phyloP scores from a whole-genome alignment of 1,140 invertebrate species.

The Magallana angulata region DNA sequence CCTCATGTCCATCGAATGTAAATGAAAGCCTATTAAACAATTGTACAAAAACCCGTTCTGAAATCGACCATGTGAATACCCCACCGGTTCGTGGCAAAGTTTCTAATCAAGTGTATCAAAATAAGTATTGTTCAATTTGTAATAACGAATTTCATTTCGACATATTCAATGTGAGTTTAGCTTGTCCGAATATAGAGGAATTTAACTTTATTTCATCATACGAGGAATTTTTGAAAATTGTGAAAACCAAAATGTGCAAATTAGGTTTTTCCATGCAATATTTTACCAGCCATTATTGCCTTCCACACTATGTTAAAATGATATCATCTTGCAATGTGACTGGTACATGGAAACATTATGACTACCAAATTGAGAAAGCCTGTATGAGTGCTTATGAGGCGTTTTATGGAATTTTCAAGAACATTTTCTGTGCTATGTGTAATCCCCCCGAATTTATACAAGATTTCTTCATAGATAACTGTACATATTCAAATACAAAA shows the following conservation, averaged over 20 bases:
- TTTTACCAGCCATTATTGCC: not conserved
- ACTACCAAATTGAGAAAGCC: not conserved
- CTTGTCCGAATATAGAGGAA: not conserved
- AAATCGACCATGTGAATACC: not conserved
- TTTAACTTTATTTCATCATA: constrained; percentile 19
- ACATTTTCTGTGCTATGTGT: not conserved
- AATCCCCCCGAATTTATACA: not conserved
- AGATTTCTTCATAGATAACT: not conserved
- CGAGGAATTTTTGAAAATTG: not conserved
- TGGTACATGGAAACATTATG: not conserved
- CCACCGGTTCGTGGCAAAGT: not conserved
- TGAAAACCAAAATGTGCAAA: not conserved
- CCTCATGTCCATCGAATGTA: not conserved
- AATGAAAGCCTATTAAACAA: not conserved
- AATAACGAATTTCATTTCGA: not conserved
- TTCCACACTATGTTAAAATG: not conserved
- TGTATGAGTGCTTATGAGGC: not conserved
- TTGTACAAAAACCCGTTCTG: not conserved
- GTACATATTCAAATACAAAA: not conserved
- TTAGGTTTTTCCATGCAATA: not conserved
- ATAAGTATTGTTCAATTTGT: not conserved
- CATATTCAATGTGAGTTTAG: not conserved
- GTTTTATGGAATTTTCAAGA: not conserved
- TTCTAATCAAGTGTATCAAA: not conserved
- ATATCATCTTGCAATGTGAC: not conserved